These are phyloP conservation scores for Drosophila silvestris DNA, from an alignment of 2,888 invertebrate genomes.

Conservation along the genomic window DNA sequence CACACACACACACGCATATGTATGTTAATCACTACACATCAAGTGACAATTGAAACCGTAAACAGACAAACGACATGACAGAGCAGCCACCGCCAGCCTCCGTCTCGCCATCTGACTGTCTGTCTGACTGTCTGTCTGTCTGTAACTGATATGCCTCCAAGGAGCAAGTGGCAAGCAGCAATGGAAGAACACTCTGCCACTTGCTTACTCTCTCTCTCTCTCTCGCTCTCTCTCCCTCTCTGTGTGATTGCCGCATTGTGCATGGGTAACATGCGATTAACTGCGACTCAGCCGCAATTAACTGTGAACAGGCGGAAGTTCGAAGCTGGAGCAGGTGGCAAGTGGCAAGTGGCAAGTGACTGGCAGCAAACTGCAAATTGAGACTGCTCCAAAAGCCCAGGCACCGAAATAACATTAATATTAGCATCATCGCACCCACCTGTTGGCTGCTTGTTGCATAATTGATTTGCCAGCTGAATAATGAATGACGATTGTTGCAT, in stretches of 20 bases:
- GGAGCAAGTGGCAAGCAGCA: slow-evolving; percentile 28
- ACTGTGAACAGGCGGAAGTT: slow-evolving; percentile 72
- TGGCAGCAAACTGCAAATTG: slow-evolving; percentile 36
- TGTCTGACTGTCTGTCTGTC: neutral
- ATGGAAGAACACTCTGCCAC: slow-evolving; percentile 6
- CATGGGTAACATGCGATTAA: slow-evolving; percentile 73
- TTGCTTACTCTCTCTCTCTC: neutral
- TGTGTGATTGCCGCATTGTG: slow-evolving; percentile 8
- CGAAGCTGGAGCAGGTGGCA: slow-evolving; percentile 30
- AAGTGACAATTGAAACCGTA: slow-evolving; percentile 80
- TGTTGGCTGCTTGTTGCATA: slow-evolving; percentile 29
- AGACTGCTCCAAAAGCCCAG: slow-evolving; percentile 6
- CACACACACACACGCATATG: slow-evolving; percentile 11
- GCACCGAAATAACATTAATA: slow-evolving; percentile 21
- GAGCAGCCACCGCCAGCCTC: slow-evolving; percentile 30
- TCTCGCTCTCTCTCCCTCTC: neutral
- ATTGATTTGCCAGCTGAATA: slow-evolving; percentile 39
- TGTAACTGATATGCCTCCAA: slow-evolving; percentile 50
- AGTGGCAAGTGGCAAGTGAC: slow-evolving; percentile 1
- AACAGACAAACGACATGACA: slow-evolving; percentile 76
- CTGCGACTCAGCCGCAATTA: slow-evolving; percentile 74
- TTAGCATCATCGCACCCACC: slow-evolving; percentile 28
- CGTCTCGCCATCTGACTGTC: neutral
- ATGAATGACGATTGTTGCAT: slow-evolving; percentile 20
- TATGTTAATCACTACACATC: slow-evolving; percentile 79